Evolutionary conservation across 2,113 vertebrate genomes (phyloP).

Genomic region (Ranitomeya variabilis): DNA sequence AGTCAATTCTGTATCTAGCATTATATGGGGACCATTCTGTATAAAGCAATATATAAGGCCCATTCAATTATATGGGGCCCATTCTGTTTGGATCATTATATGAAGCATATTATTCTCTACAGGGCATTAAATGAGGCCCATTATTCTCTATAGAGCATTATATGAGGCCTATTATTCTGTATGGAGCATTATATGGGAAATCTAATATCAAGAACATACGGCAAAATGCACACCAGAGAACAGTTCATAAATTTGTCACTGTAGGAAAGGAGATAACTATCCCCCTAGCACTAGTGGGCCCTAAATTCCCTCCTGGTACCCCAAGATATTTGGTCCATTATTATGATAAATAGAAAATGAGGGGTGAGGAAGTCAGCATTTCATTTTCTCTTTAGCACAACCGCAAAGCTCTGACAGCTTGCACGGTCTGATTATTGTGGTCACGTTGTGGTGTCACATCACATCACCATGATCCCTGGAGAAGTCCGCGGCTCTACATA

Average conservation of each 20-base stretch:
- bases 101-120: too few species aligned
- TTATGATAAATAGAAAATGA: constrained; percentile 33
- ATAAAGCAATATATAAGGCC: too few species aligned
- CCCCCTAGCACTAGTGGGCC: neutral
- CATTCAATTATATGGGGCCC: too few species aligned
- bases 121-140: too few species aligned
- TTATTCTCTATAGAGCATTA: too few species aligned
- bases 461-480: constrained; percentile 14
- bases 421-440: constrained; percentile 14
- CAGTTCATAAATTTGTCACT: neutral
- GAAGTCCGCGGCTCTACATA: neutral
- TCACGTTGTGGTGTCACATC: constrained; percentile 37
- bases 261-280: neutral
- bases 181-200: too few species aligned
- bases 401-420: neutral
- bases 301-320: neutral
- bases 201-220: neutral
- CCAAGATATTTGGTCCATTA: constrained; percentile 3
- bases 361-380: constrained; percentile 26
- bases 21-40: too few species aligned
- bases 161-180: too few species aligned
- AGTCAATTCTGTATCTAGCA: too few species aligned
- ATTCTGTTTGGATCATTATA: too few species aligned
- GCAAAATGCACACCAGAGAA: neutral
- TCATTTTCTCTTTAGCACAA: neutral